phyloP scores from a whole-genome alignment of 92 coral and sea anemone species.

The Bergia puertoricense region DNA sequence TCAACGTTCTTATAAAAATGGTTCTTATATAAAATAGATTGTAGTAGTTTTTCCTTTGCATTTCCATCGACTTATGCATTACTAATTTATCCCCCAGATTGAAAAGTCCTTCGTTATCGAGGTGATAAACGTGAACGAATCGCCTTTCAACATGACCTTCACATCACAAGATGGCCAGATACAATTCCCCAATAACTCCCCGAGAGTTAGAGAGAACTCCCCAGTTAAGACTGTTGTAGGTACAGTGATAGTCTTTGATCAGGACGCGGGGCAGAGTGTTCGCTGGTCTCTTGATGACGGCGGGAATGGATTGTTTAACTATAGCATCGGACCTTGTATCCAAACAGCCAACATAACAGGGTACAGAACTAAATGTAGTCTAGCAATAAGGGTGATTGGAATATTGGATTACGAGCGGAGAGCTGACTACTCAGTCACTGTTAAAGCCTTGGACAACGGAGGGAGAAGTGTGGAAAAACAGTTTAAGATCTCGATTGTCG shows the following conservation, averaged over 20 bases:
- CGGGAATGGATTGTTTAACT: slow-evolving; percentile 62
- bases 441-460: slow-evolving; percentile 79
- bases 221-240: slow-evolving; percentile 66
- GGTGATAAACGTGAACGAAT: slow-evolving; percentile 85
- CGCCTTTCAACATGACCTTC: slow-evolving; percentile 78
- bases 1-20: too few species aligned
- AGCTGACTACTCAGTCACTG: slow-evolving; percentile 48
- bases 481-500: slow-evolving; percentile 55
- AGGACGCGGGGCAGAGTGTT: slow-evolving; percentile 66
- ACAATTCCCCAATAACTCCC: slow-evolving; percentile 61
- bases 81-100: slow-evolving; percentile 55
- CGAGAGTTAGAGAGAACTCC: slow-evolving; percentile 76
- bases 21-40: too few species aligned
- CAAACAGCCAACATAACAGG: slow-evolving; percentile 52
- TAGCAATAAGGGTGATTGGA: slow-evolving; percentile 51
- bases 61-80: too few species aligned
- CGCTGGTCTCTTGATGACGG: slow-evolving; percentile 75
- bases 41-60: too few species aligned
- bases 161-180: slow-evolving; percentile 75
- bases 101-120: slow-evolving; percentile 77
- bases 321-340: slow-evolving; percentile 52
- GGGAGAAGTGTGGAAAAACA: slow-evolving; percentile 59
- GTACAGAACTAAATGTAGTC: slow-evolving; percentile 67
- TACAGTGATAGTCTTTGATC: slow-evolving; percentile 73
- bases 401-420: slow-evolving; percentile 70